Evolutionary conservation across 2,113 vertebrate genomes (phyloP).

Genomic region (Montifringilla adamsi): DNA sequence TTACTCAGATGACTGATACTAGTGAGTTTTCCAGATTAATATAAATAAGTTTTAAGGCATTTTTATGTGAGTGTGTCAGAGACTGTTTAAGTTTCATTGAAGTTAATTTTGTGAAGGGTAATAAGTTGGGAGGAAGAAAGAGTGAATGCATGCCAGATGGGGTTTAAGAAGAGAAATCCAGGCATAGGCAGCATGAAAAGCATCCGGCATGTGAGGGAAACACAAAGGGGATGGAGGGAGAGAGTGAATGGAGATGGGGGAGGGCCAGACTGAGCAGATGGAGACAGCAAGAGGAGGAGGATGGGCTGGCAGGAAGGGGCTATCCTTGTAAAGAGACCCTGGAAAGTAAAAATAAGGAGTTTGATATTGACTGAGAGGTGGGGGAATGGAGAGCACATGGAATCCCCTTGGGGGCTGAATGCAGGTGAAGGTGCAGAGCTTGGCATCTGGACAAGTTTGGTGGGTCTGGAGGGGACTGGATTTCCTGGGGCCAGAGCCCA

Average conservation of each 20-base stretch:
- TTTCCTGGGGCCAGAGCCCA: not conserved
- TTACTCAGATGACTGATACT: not conserved
- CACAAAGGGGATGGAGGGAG: not conserved
- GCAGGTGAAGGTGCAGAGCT: not conserved
- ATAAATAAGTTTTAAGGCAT: not conserved
- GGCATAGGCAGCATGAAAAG: conserved; percentile 3
- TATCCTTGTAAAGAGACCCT: not conserved
- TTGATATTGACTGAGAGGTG: not conserved
- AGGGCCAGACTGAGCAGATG: not conserved
- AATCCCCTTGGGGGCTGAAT: not conserved
- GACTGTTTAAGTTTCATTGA: not conserved
- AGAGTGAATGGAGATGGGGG: not conserved
- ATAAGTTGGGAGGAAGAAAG: conserved; percentile 20
- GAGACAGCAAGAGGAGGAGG: not conserved
- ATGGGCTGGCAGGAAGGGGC: not conserved
- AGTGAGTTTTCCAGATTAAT: not conserved
- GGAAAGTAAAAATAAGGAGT: not conserved
- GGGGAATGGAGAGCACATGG: not conserved
- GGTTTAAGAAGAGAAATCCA: conserved; percentile 15
- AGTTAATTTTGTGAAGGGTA: conserved; percentile 6
- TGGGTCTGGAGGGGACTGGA: not conserved
- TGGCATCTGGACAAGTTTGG: not conserved
- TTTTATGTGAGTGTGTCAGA: not conserved
- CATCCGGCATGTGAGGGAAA: not conserved
- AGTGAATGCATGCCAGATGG: not conserved